A percentile compares a stretch with the other conserved stretches of the same genome.
These are phyloP conservation scores for Triplophysa tibetana DNA, from an alignment of 2,113 vertebrate species.

Conservation along the genomic window DNA sequence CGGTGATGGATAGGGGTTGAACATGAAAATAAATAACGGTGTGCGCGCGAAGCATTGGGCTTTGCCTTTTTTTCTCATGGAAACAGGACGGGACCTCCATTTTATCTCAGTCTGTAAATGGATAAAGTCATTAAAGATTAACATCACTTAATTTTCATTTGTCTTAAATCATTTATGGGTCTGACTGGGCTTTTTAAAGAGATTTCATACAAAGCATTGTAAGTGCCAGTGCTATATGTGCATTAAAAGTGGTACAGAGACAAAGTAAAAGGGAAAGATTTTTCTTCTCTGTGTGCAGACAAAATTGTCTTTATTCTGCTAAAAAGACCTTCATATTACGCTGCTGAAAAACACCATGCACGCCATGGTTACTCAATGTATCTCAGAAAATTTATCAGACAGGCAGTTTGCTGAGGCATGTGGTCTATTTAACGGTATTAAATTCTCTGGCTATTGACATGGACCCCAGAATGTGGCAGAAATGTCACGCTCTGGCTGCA, in stretches of 20 bases:
- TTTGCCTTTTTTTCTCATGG: conserved; percentile 58
- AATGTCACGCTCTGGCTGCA: conserved; percentile 37
- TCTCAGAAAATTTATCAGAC: conserved; percentile 21
- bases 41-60: conserved; percentile 69
- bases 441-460: conserved; percentile 42
- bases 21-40: conserved; percentile 64
- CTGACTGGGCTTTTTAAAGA: not conserved
- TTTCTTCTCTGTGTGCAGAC: too few species aligned
- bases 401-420: conserved; percentile 34
- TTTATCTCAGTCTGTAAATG: conserved; percentile 41
- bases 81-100: conserved; percentile 20
- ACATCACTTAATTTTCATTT: conserved; percentile 4
- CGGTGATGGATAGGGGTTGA: conserved; percentile 77
- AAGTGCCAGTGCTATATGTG: not conserved
- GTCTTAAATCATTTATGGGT: not conserved
- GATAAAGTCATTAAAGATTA: not conserved
- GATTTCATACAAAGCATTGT: not conserved
- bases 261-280: too few species aligned
- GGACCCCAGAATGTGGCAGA: conserved; percentile 27
- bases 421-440: conserved; percentile 38
- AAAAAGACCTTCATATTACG: not conserved
- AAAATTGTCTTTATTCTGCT: too few species aligned
- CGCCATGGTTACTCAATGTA: conserved; percentile 4
- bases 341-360: conserved; percentile 8
- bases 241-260: not conserved